A percentile compares a stretch with the other conserved stretches of the same genome.
Conservation (phyloP, 2,113 vertebrate genomes). For the Embiotoca jacksoni region DNA sequence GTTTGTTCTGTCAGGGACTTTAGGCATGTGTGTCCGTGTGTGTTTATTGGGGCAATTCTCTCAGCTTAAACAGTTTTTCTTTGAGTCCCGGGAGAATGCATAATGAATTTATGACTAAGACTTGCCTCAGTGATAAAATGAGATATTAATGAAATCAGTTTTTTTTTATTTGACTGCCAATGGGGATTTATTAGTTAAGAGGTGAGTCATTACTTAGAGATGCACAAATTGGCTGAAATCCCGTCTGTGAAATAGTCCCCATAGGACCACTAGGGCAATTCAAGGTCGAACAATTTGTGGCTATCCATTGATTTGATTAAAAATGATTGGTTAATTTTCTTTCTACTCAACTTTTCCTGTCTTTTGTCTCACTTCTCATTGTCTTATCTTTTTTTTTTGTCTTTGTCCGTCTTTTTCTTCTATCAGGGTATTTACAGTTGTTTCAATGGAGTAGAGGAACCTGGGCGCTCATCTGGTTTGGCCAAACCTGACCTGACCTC, state of each 20-base stretch:
- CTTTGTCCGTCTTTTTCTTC: neutral
- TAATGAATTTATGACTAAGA: slow-evolving; percentile 63
- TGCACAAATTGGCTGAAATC: slow-evolving; percentile 40
- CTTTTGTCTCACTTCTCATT: no score
- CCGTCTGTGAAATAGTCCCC: slow-evolving; percentile 24
- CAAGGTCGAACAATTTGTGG: slow-evolving; percentile 40
- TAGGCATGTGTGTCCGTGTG: slow-evolving; percentile 19
- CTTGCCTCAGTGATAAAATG: slow-evolving; percentile 52
- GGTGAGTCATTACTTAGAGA: slow-evolving; percentile 19
- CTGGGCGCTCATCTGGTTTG: slow-evolving; percentile 80
- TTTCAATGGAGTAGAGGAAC: slow-evolving; percentile 93
- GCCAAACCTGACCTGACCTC: slow-evolving; percentile 91
- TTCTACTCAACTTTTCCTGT: neutral
- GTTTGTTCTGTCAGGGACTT: slow-evolving; percentile 40
- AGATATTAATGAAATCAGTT: slow-evolving; percentile 46
- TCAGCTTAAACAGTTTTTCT: slow-evolving; percentile 56
- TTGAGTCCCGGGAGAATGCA: slow-evolving; percentile 59
- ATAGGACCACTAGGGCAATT: slow-evolving; percentile 6
- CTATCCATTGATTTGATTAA: slow-evolving; percentile 29
- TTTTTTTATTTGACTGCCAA: slow-evolving; percentile 10
- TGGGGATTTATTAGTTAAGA: slow-evolving; percentile 24
- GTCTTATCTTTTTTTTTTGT: no score
- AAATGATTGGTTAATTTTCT: neutral
- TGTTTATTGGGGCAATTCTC: slow-evolving; percentile 50
- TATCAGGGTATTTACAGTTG: slow-evolving; percentile 97